Evolutionary conservation across 2,113 vertebrate genomes (phyloP), one percentile per base, ranked within the genome.

Genomic region (Beaufortia kweichowensis): DNA sequence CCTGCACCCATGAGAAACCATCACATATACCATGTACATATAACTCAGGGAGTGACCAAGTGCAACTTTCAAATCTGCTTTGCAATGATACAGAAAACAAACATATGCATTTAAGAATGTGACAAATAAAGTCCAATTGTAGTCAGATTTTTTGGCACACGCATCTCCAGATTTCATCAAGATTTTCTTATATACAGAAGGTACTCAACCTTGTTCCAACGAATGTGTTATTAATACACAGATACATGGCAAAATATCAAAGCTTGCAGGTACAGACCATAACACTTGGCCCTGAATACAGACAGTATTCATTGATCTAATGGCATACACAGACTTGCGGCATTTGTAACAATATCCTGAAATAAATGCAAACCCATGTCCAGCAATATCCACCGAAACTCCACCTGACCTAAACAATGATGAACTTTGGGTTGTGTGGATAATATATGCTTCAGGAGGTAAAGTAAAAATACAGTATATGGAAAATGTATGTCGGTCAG

Each of bases 121-220:
- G 2, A 43, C 48, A 21, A 55, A 41, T 28, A 3, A 33, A 65
- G 15, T 46, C 12, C 4, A 43, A 74, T 75, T 33, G 28, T 17
- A 53, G 10, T 62, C 57, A 48, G 9, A 23, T 5, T 50, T 61
- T 82, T 79, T 79, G 81, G 81, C 81, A 82, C 81, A 72, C 6
- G 53, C 53, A 76, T 29, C 15, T 8, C 67, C 19, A 79, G 41
- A 76, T 67, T 15, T 77, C 15, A 53, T 60, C 28, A 7, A 53
- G 4, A 21, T 41, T 64, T 71, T 17, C 33, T 41, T 12, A 24
- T 11, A 31, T 17, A 23, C 3, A 53, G n/a, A 41, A 56, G 9
- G 17, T 17, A 31, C 31, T 77, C 21, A 2, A 35, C 50, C 35
- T 46, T 56, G 11, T 59, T 26, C 59, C 72, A 64, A 24, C 33